phyloP scores from a whole-genome alignment of 1,140 invertebrate genomes.

The Melipona quadrifasciata region DNA sequence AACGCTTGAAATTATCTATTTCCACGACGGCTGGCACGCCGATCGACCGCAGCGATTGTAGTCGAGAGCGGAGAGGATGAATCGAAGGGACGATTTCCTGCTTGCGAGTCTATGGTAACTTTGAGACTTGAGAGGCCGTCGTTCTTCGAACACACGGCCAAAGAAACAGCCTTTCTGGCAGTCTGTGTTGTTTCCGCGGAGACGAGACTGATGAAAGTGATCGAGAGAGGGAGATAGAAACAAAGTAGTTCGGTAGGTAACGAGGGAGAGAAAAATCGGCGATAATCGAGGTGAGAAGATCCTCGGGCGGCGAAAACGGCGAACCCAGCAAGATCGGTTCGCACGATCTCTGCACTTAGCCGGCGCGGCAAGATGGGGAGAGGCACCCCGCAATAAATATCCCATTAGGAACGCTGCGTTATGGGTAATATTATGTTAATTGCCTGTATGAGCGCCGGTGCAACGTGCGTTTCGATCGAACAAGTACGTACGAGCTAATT shows the following conservation, averaged over 20 bases:
- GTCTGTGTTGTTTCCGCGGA: neutral
- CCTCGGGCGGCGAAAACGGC: conserved; percentile 31
- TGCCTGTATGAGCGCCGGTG: conserved; percentile 35
- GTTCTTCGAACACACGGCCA: conserved; percentile 11
- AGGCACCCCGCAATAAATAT: conserved; percentile 61
- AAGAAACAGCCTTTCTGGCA: neutral
- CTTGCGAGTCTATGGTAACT: neutral
- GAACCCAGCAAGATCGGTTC: conserved; percentile 46
- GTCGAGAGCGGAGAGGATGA: conserved; percentile 14
- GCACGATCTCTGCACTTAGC: conserved; percentile 20
- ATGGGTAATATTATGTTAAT: conserved; percentile 66
- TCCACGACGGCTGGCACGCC: conserved; percentile 27
- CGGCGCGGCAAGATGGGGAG: neutral
- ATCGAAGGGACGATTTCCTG: conserved; percentile 12
- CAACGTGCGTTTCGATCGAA: neutral
- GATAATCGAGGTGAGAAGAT: conserved; percentile 52
- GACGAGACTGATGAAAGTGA: neutral
- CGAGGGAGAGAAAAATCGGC: conserved; percentile 54
- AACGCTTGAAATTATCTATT: conserved; percentile 70
- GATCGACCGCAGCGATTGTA: conserved; percentile 12
- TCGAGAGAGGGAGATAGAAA: neutral
- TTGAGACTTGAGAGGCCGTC: neutral
- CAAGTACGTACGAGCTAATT: neutral
- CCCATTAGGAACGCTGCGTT: conserved; percentile 65
- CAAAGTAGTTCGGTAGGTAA: neutral